Evolutionary conservation across 2,113 vertebrate species (phyloP).

Genomic region (Calyptommatus sinebrachiatus): DNA sequence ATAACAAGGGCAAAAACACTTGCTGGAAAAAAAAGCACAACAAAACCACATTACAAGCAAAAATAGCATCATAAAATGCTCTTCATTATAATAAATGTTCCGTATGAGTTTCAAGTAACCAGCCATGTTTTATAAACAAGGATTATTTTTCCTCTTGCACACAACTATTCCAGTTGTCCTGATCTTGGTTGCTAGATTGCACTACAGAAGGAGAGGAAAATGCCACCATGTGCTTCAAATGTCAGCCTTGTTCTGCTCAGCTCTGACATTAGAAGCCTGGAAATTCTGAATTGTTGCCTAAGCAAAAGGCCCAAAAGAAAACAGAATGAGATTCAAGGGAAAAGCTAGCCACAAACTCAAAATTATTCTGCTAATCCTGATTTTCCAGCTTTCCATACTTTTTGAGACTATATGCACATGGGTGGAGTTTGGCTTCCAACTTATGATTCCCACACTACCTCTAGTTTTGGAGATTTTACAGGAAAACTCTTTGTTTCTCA

Average conservation of each 20-base stretch:
- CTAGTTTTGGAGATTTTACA: too few relatives aligned
- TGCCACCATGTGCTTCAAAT: slow-evolving; percentile 22
- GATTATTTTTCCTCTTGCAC: neutral
- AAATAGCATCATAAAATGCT: too few relatives aligned
- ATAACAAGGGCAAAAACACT: neutral
- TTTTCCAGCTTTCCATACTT: too few relatives aligned
- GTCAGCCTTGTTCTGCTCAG: slow-evolving; percentile 12
- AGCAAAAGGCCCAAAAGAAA: neutral
- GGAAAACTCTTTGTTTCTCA: too few relatives aligned
- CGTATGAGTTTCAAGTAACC: neutral
- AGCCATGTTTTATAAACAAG: rapidly evolving
- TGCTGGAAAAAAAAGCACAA: too few relatives aligned
- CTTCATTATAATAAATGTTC: neutral
- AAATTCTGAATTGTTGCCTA: slow-evolving; percentile 2
- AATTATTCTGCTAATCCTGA: neutral
- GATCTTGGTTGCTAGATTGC: neutral
- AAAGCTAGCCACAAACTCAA: neutral
- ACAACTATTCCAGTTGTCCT: neutral
- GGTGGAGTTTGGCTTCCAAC: too few relatives aligned
- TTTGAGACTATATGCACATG: too few relatives aligned
- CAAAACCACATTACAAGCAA: too few relatives aligned
- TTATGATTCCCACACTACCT: too few relatives aligned
- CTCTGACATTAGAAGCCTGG: slow-evolving; percentile 14
- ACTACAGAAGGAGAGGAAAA: neutral
- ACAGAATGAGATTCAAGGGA: neutral